Conservation (phyloP, 2,113 vertebrate genomes). For the Cairina moschata region DNA sequence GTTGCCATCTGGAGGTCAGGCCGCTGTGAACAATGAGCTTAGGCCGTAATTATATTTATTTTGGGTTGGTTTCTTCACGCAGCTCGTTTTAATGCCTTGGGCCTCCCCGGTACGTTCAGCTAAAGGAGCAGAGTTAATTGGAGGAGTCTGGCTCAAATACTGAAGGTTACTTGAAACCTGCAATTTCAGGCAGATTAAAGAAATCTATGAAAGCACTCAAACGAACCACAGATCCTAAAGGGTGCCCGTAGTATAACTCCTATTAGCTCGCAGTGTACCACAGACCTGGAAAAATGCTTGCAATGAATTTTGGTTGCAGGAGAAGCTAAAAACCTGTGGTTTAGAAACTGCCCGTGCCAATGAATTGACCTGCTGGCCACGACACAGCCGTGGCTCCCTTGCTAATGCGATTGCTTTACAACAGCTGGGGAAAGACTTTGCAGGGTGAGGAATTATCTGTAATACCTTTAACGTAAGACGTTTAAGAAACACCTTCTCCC, state of each 20-base stretch:
- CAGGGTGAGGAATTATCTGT: neutral
- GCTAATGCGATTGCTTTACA: neutral
- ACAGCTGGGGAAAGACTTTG: neutral
- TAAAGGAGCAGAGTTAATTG: constrained; percentile 41
- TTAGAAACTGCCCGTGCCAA: neutral
- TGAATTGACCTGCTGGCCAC: neutral
- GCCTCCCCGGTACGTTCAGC: neutral
- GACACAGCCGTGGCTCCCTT: neutral
- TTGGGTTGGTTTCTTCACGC: neutral
- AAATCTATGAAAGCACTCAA: neutral
- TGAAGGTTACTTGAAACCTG: constrained; percentile 28
- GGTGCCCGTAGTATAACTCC: neutral
- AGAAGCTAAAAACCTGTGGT: neutral
- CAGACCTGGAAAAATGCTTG: neutral
- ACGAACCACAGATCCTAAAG: neutral
- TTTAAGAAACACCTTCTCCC: neutral
- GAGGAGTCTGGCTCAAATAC: constrained; percentile 26
- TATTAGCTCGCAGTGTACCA: neutral
- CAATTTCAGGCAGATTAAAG: constrained; percentile 53
- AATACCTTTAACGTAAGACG: neutral
- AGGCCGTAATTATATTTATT: constrained; percentile 38
- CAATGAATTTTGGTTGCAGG: neutral
- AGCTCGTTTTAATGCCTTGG: neutral
- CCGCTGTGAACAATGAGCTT: neutral
- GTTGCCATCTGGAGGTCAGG: constrained; percentile 11